phyloP scores from a whole-genome alignment of 2,888 invertebrate genomes.

The Aleiodes leptofemur region DNA sequence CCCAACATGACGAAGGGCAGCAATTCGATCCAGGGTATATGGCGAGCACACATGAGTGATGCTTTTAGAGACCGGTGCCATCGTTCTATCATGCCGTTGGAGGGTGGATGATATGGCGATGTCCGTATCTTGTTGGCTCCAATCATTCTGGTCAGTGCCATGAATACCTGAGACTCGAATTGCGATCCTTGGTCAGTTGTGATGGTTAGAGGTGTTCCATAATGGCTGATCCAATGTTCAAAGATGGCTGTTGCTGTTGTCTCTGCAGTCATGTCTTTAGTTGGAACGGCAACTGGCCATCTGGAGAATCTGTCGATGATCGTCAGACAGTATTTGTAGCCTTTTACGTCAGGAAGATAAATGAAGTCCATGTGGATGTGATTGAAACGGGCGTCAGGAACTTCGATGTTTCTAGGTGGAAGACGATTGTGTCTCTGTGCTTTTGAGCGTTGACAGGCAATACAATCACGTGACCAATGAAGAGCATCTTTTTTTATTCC shows the following conservation, averaged over 20 bases:
- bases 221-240: background rate
- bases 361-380: constrained; percentile 49
- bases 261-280: constrained; percentile 14
- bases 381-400: constrained; percentile 46
- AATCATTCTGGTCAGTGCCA: constrained; percentile 24
- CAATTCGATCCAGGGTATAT: constrained; percentile 13
- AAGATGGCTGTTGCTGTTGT: constrained; percentile 2
- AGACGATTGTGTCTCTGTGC: constrained; percentile 57
- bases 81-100: constrained; percentile 58
- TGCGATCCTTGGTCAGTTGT: background rate
- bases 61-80: constrained; percentile 62
- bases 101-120: constrained; percentile 48
- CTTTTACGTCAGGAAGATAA: background rate
- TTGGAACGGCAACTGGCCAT: constrained; percentile 12
- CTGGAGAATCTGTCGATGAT: constrained; percentile 15
- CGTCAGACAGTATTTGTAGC: constrained; percentile 8
- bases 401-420: constrained; percentile 50
- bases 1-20: constrained; percentile 24
- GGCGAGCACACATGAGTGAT: constrained; percentile 48
- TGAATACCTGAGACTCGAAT: constrained; percentile 2
- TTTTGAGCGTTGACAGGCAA: constrained; percentile 63
- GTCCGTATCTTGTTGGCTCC: constrained; percentile 51
- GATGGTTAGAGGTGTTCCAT: constrained; percentile 10
- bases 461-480: constrained; percentile 59
- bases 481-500: constrained; percentile 56